A percentile compares a stretch with the other conserved stretches of the same genome.
Conservation (phyloP, 2,113 vertebrate species). For the Carettochelys insculpta region DNA sequence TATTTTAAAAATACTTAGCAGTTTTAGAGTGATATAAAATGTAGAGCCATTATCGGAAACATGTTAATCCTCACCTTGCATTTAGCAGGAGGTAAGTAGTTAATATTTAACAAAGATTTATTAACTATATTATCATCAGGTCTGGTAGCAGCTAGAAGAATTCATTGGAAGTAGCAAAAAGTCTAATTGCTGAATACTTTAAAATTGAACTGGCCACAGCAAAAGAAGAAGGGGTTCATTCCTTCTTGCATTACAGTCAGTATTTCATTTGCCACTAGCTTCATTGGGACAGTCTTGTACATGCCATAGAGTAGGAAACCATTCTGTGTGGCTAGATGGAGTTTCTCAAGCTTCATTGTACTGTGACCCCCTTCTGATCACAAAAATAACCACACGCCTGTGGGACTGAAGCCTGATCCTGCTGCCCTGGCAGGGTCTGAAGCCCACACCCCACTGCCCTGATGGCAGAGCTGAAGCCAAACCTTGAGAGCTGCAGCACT, state of each 20-base stretch:
- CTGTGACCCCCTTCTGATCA: too few relatives aligned
- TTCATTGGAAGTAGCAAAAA: not conserved
- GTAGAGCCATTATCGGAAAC: not conserved
- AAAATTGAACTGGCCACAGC: not conserved
- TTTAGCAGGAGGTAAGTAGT: slow-evolving; percentile 30
- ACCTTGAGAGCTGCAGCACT: too few relatives aligned
- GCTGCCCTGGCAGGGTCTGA: too few relatives aligned
- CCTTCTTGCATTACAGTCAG: not conserved
- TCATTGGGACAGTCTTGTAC: not conserved
- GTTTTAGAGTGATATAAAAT: slow-evolving; percentile 18
- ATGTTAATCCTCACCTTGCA: slow-evolving; percentile 24
- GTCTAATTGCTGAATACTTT: not conserved
- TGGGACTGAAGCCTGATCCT: too few relatives aligned
- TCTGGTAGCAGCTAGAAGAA: slow-evolving; percentile 3
- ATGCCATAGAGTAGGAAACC: not conserved
- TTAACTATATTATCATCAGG: slow-evolving; percentile 26
- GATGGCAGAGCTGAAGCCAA: too few relatives aligned
- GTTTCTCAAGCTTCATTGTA: too few relatives aligned
- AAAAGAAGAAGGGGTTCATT: not conserved
- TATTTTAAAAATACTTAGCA: slow-evolving; percentile 28
- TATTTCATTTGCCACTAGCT: not conserved
- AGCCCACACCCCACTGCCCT: too few relatives aligned
- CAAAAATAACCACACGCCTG: too few relatives aligned
- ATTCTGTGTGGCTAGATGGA: not conserved
- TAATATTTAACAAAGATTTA: slow-evolving; percentile 23